Conservation (phyloP, 92 coral and sea anemone genomes). For the Parazoanthus atlanticus region DNA sequence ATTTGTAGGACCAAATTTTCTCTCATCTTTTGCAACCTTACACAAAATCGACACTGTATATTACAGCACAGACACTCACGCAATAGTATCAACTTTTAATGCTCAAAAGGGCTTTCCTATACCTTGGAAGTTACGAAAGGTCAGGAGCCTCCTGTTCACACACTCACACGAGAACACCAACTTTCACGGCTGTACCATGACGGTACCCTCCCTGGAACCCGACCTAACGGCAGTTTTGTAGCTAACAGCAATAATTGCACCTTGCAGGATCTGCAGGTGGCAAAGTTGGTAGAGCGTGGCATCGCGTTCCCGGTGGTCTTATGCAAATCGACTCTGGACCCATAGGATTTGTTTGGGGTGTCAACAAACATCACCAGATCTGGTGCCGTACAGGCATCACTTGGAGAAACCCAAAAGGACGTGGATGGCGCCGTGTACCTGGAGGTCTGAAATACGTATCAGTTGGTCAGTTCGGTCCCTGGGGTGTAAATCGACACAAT, state of each 20-base stretch:
- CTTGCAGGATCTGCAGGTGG: conserved; percentile 21
- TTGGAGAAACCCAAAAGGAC: conserved; percentile 20
- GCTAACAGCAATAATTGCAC: not conserved
- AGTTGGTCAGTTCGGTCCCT: conserved; percentile 24
- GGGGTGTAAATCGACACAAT: conserved; percentile 20
- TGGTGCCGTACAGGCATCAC: conserved; percentile 43
- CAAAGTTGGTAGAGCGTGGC: conserved; percentile 12
- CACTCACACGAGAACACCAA: too few species aligned
- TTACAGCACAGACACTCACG: not conserved
- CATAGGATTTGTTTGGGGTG: conserved; percentile 10
- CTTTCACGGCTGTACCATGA: too few species aligned
- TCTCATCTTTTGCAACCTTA: not conserved
- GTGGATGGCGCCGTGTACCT: conserved; percentile 13
- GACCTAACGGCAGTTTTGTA: not conserved
- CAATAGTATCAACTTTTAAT: too few species aligned
- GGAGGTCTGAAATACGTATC: conserved; percentile 36
- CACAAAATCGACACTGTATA: not conserved
- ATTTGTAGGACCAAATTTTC: too few species aligned
- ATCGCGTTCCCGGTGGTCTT: conserved; percentile 21
- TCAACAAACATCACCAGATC: conserved; percentile 8
- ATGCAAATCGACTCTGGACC: conserved; percentile 41
- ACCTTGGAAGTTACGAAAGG: too few species aligned
- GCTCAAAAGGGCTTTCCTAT: too few species aligned
- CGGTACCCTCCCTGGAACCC: not conserved
- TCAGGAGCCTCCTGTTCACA: too few species aligned